phyloP scores from a whole-genome alignment of 2,888 invertebrate genomes.

The Catocala nupta region DNA sequence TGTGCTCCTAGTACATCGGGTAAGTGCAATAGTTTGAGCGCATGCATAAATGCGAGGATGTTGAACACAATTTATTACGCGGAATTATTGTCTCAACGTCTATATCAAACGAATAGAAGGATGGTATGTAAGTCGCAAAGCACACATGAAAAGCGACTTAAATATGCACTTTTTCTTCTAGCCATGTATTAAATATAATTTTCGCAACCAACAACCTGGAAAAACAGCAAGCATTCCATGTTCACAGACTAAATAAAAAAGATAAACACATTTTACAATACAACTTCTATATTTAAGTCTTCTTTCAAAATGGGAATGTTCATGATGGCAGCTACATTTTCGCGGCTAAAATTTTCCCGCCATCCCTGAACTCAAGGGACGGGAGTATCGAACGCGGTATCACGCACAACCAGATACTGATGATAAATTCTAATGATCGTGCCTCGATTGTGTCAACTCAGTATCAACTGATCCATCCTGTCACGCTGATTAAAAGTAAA shows the following conservation, averaged over 20 bases:
- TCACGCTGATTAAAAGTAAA: conserved; percentile 34
- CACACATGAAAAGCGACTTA: too few species aligned
- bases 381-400: conserved; percentile 53
- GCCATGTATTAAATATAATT: too few species aligned
- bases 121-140: too few species aligned
- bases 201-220: too few species aligned
- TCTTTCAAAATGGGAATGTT: neutral
- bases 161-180: too few species aligned
- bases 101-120: too few species aligned
- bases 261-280: too few species aligned
- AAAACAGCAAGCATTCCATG: too few species aligned
- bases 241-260: too few species aligned
- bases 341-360: neutral
- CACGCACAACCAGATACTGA: conserved; percentile 47
- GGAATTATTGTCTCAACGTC: too few species aligned
- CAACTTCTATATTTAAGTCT: neutral
- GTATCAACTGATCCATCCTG: conserved; percentile 44
- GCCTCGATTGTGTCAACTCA: conserved; percentile 50
- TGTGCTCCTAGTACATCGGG: conserved; percentile 26
- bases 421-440: conserved; percentile 49
- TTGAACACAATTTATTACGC: too few species aligned
- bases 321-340: too few species aligned
- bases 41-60: conserved; percentile 11
- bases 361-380: conserved; percentile 35
- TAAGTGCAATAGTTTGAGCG: conserved; percentile 11